Evolutionary conservation across 1,140 invertebrate genomes (phyloP).

Genomic region (Hestina assimilis): DNA sequence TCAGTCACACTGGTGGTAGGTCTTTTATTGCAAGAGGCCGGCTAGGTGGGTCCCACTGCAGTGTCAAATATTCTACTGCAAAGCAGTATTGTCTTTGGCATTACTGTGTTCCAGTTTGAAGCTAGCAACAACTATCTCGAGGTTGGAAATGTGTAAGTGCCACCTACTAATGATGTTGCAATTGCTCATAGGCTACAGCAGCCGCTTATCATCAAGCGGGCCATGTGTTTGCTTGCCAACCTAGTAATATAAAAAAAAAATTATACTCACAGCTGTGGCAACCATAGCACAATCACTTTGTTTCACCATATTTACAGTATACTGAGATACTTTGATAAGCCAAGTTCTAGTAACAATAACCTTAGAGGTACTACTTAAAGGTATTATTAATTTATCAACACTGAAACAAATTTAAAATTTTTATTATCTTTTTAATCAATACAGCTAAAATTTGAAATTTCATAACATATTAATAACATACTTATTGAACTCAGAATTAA

Average conservation of each 20-base stretch:
- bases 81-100: too few species aligned
- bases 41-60: too few species aligned
- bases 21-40: too few species aligned
- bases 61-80: too few species aligned
- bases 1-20: too few species aligned
- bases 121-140: too few species aligned
- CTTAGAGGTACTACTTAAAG: constrained; percentile 83
- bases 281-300: constrained; percentile 88
- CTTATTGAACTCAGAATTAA: constrained; percentile 89
- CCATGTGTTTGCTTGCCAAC: too few species aligned
- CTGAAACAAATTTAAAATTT: constrained; percentile 69
- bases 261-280: constrained; percentile 79
- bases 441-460: constrained; percentile 3
- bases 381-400: constrained; percentile 87
- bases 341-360: constrained; percentile 91
- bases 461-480: constrained; percentile 43
- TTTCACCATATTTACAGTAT: constrained; percentile 86
- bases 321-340: constrained; percentile 91
- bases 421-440: background rate
- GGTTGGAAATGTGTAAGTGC: too few species aligned
- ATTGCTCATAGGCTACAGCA: too few species aligned
- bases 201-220: too few species aligned
- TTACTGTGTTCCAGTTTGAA: too few species aligned
- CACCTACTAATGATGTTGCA: too few species aligned
- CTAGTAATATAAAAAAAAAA: background rate